These are phyloP conservation scores for Epizoanthus stellaris DNA, from an alignment of 92 coral and sea anemone genomes.

Conservation along the genomic window DNA sequence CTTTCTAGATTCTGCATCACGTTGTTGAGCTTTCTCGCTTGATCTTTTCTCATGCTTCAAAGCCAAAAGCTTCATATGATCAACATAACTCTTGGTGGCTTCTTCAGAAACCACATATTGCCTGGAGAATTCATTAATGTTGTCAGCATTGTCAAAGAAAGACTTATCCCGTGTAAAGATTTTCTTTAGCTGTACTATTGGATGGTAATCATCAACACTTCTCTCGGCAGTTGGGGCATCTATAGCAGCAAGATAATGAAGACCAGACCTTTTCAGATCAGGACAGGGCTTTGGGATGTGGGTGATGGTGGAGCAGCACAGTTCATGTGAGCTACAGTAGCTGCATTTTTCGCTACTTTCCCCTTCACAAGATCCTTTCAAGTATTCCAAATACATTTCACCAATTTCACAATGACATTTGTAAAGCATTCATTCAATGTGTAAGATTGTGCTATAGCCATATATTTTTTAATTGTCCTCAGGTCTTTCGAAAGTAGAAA, in stretches of 20 bases:
- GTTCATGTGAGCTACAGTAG: conserved; percentile 41
- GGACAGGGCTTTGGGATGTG: conserved; percentile 55
- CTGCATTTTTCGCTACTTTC: conserved; percentile 34
- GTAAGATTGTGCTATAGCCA: too few species aligned
- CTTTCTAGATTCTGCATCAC: conserved; percentile 8
- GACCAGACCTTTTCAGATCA: conserved; percentile 46
- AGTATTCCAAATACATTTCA: conserved; percentile 53
- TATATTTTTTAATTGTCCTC: too few species aligned
- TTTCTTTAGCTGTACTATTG: conserved; percentile 19
- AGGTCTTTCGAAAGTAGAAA: too few species aligned
- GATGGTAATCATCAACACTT: conserved; percentile 11
- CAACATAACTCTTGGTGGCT: conserved; percentile 29
- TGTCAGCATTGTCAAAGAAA: conserved; percentile 41
- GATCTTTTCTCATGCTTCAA: conserved; percentile 29
- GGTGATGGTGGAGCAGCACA: conserved; percentile 42
- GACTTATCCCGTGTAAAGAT: background rate
- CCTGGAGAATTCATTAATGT: conserved; percentile 8
- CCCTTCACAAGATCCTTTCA: conserved; percentile 50
- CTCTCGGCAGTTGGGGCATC: conserved; percentile 28
- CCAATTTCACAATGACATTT: conserved; percentile 47
- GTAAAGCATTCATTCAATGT: too few species aligned
- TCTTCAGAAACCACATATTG: conserved; percentile 44
- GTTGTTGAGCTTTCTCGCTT: conserved; percentile 11
- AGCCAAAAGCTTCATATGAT: conserved; percentile 17
- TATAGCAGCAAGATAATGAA: conserved; percentile 41